Conservation (phyloP, 2,797 vertebrate species). For the Sciurus carolinensis region DNA sequence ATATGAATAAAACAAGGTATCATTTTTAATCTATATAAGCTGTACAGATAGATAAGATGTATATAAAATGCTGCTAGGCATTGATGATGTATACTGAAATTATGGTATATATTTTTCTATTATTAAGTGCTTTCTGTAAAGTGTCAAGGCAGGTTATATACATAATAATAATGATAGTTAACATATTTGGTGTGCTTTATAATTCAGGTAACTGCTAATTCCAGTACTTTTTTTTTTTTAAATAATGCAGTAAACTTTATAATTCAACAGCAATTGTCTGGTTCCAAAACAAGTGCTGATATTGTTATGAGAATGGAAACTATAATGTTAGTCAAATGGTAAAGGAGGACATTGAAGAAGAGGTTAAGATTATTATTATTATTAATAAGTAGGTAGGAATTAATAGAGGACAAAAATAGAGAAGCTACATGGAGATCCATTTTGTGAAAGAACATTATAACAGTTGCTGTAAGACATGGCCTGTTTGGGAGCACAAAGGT, state of each 20-base stretch:
- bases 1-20: constrained; percentile 59
- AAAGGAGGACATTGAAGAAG: neutral
- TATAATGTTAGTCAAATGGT: neutral
- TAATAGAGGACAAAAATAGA: neutral
- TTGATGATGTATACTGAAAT: constrained; percentile 3
- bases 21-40: constrained; percentile 62
- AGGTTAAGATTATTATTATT: neutral
- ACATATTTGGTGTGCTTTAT: neutral
- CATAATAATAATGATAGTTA: neutral
- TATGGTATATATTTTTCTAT: constrained; percentile 9
- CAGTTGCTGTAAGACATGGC: neutral
- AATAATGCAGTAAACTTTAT: constrained; percentile 12
- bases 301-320: neutral
- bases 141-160: neutral
- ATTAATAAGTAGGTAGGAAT: neutral
- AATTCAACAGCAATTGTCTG: neutral
- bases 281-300: neutral
- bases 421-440: neutral
- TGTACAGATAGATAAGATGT: neutral
- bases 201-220: constrained; percentile 23
- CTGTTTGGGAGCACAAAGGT: neutral
- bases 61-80: neutral
- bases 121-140: neutral
- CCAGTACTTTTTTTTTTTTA: neutral
- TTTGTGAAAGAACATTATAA: neutral